phyloP scores from a whole-genome alignment of 2,113 vertebrate genomes.

The Paracanthobrama guichenoti region DNA sequence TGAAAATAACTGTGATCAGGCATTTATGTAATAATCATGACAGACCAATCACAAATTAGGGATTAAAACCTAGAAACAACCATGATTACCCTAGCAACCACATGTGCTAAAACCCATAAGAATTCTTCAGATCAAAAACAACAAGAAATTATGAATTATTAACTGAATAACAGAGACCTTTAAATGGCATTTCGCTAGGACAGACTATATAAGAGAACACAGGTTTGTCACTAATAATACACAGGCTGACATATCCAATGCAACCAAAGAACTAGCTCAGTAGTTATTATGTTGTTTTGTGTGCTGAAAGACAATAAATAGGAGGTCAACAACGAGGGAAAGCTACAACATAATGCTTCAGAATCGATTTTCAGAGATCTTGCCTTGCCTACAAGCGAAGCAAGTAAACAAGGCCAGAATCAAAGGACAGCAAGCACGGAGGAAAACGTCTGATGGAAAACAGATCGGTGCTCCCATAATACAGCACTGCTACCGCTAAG shows the following conservation, averaged over 20 bases:
- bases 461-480: constrained; percentile 6
- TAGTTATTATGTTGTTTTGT: constrained; percentile 37
- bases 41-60: neutral
- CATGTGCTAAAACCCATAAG: neutral
- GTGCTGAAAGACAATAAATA: constrained; percentile 25
- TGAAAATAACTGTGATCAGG: neutral
- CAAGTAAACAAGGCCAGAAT: constrained; percentile 30
- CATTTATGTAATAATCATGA: constrained; percentile 2
- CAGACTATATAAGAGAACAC: constrained; percentile 25
- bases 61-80: neutral
- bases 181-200: constrained; percentile 42
- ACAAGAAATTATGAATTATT: neutral
- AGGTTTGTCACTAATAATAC: constrained; percentile 11
- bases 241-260: constrained; percentile 9
- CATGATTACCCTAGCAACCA: neutral
- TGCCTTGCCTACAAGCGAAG: constrained; percentile 24
- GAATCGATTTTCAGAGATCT: constrained; percentile 36
- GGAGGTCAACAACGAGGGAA: constrained; percentile 24
- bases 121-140: neutral
- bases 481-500: neutral
- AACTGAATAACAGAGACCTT: constrained; percentile 29
- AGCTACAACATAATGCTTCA: constrained; percentile 35
- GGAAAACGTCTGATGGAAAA: constrained; percentile 30
- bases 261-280: constrained; percentile 13
- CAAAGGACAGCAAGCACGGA: neutral